These are phyloP conservation scores for Hycleus cichorii DNA, from an alignment of 1,140 invertebrate species.

Conservation along the genomic window DNA sequence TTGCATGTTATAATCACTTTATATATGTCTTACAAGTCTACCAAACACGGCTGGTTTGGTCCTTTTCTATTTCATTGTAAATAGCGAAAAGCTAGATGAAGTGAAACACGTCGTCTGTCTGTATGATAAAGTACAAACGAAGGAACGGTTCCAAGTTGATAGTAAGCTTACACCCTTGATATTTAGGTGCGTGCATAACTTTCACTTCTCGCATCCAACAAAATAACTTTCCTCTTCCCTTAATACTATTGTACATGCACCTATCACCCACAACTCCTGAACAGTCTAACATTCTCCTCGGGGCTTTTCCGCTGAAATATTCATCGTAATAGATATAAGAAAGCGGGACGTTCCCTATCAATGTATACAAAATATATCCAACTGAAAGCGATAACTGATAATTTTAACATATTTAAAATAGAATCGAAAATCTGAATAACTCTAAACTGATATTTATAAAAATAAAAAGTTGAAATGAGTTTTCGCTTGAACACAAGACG, in stretches of 20 bases:
- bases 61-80: neutral
- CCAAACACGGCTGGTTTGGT: no score
- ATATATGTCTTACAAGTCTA: no score
- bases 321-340: slow-evolving; percentile 7
- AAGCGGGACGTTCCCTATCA: no score
- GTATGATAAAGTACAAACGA: slow-evolving; percentile 4
- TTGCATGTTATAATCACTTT: slow-evolving; percentile 3
- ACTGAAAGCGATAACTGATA: no score
- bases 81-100: slow-evolving; percentile 9
- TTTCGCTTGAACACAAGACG: neutral
- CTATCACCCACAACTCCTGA: no score
- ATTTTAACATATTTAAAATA: no score
- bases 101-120: slow-evolving; percentile 1
- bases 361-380: no score
- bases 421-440: no score
- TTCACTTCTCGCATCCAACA: slow-evolving; percentile 10
- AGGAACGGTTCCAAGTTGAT: slow-evolving; percentile 9
- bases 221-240: slow-evolving; percentile 4
- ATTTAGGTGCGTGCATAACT: slow-evolving; percentile 15
- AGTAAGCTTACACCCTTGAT: slow-evolving; percentile 10
- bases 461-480: slow-evolving; percentile 4
- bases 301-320: slow-evolving; percentile 6
- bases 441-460: no score
- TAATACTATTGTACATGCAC: no score
- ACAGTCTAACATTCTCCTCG: neutral